phyloP scores from a whole-genome alignment of 1,140 invertebrate species.

The Glossosoma conforme region DNA sequence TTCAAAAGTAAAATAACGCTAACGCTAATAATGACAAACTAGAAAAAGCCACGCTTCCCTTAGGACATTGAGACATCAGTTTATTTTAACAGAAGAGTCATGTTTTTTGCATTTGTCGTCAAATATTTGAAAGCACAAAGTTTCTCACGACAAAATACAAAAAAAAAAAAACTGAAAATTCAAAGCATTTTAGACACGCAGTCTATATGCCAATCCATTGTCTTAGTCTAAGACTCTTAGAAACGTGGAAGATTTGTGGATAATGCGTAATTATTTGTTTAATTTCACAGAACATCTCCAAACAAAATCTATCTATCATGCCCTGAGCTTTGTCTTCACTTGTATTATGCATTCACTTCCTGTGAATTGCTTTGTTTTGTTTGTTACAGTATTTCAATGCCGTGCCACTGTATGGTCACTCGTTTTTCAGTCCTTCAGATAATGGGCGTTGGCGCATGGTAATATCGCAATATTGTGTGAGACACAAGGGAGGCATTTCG shows the following conservation, averaged over 20 bases:
- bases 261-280: conserved; percentile 25
- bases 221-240: conserved; percentile 2
- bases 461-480: too few relatives aligned
- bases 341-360: conserved; percentile 15
- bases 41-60: too few relatives aligned
- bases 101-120: too few relatives aligned
- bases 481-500: background rate
- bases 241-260: conserved; percentile 13
- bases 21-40: too few relatives aligned
- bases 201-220: conserved; percentile 9
- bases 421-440: too few relatives aligned
- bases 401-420: too few relatives aligned
- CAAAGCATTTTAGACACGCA: background rate
- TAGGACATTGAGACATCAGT: too few relatives aligned
- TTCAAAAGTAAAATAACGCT: too few relatives aligned
- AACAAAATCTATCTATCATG: conserved; percentile 19
- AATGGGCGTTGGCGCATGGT: too few relatives aligned
- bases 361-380: conserved; percentile 8
- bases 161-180: background rate
- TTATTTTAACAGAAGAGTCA: too few relatives aligned
- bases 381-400: too few relatives aligned
- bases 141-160: conserved; percentile 5
- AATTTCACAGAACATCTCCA: conserved; percentile 15
- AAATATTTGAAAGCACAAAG: too few relatives aligned
- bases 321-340: conserved; percentile 8